Evolutionary conservation across 1,140 invertebrate species (phyloP).

Genomic region (Formica exsecta): DNA sequence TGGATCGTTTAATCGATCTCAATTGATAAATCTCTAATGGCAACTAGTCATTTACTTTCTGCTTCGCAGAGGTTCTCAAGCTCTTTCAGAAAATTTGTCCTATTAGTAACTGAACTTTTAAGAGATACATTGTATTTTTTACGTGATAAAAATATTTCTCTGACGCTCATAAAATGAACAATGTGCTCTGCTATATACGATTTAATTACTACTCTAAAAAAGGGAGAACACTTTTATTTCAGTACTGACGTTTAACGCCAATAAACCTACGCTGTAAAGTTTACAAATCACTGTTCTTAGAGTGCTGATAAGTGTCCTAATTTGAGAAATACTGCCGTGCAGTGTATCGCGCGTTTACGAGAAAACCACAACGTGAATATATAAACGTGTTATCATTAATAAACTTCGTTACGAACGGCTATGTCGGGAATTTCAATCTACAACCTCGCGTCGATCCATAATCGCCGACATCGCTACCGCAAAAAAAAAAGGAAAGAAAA

Average conservation of each 20-base stretch:
- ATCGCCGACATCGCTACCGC: constrained; percentile 1
- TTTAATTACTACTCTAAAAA: neutral
- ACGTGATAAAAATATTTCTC: neutral
- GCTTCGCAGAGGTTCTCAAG: constrained; percentile 31
- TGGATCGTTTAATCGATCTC: constrained; percentile 52
- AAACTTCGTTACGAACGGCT: constrained; percentile 53
- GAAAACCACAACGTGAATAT: constrained; percentile 33
- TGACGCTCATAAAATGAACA: neutral
- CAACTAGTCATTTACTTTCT: constrained; percentile 42
- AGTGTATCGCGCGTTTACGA: neutral
- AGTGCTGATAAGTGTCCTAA: neutral
- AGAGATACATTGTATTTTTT: neutral
- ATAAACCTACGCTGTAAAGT: constrained; percentile 21
- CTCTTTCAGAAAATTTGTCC: neutral
- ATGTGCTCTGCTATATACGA: neutral
- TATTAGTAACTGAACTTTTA: neutral
- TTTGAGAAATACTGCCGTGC: constrained; percentile 43
- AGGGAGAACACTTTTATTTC: neutral
- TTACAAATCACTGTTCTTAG: neutral
- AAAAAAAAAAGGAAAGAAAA: too few relatives aligned
- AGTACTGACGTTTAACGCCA: neutral
- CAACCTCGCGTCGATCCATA: neutral
- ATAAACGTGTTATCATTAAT: constrained; percentile 50
- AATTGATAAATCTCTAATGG: constrained; percentile 28
- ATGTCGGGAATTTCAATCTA: constrained; percentile 44